These are phyloP conservation scores for Agonopterix alstromeriana DNA, from an alignment of 2,888 invertebrate species.

Conservation along the genomic window DNA sequence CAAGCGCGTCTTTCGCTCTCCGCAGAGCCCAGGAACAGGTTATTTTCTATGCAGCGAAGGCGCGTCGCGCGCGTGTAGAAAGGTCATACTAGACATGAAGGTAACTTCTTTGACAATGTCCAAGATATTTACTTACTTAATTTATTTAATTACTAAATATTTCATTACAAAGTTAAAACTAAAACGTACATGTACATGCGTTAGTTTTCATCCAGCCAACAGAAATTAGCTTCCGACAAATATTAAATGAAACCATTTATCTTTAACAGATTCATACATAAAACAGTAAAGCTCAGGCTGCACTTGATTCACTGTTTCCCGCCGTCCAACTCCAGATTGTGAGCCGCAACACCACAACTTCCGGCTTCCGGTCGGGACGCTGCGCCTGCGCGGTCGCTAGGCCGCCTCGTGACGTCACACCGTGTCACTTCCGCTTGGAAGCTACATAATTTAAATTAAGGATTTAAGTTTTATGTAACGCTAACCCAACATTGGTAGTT, in stretches of 20 bases:
- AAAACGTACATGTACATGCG: not conserved
- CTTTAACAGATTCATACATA: conserved; percentile 59
- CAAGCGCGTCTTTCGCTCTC: too few species aligned
- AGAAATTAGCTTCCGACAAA: conserved; percentile 6
- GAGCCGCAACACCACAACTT: conserved; percentile 70
- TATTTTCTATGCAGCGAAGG: too few species aligned
- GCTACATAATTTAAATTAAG: too few species aligned
- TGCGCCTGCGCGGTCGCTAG: not conserved
- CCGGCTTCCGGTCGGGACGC: conserved; percentile 61
- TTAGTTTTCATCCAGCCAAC: not conserved
- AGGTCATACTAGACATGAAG: too few species aligned
- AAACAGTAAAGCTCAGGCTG: conserved; percentile 56
- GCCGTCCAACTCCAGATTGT: conserved; percentile 72
- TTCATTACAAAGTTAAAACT: too few species aligned
- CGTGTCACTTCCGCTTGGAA: conserved; percentile 39
- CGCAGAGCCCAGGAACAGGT: too few species aligned
- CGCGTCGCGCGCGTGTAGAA: too few species aligned
- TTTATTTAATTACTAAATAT: too few species aligned
- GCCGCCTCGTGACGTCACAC: conserved; percentile 48
- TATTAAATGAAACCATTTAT: conserved; percentile 54
- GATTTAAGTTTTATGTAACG: too few species aligned
- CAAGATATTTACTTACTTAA: too few species aligned
- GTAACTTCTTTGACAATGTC: too few species aligned
- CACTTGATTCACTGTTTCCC: conserved; percentile 74
- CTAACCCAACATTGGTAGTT: too few species aligned